A percentile compares a stretch with the other conserved stretches of the same genome.
phyloP scores from a whole-genome alignment of 2,113 vertebrate genomes.

The Sinocyclocheilus anshuiensis region DNA sequence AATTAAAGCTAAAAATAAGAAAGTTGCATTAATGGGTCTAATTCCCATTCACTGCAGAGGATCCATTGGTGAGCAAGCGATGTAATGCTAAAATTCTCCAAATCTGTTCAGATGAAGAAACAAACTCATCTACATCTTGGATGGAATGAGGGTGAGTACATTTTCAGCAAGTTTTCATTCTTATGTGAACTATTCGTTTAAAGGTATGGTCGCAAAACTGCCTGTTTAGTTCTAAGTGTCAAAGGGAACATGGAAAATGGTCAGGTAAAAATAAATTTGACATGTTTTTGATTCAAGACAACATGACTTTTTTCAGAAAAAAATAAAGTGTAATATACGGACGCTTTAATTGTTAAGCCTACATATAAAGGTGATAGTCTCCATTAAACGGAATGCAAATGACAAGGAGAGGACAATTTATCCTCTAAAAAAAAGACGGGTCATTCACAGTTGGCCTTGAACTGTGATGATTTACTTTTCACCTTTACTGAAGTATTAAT shows the following conservation, averaged over 20 bases:
- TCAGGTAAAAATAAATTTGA: background rate
- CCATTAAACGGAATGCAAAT: constrained; percentile 25
- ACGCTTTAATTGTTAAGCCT: background rate
- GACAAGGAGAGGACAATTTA: constrained; percentile 41
- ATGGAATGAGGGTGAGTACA: no score
- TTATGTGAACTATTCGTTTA: background rate
- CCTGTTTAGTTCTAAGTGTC: background rate
- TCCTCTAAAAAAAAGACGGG: constrained; percentile 43
- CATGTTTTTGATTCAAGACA: background rate
- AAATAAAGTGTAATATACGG: background rate
- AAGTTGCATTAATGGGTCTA: no score
- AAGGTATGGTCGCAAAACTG: background rate
- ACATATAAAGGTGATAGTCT: background rate
- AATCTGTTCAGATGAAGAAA: no score
- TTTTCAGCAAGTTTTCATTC: background rate
- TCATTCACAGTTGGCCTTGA: constrained; percentile 70
- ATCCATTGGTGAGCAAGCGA: background rate
- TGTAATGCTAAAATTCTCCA: no score
- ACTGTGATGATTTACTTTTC: constrained; percentile 62
- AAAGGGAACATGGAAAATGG: background rate
- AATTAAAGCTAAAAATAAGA: background rate
- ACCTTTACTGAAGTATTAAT: constrained; percentile 66
- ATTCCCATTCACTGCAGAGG: background rate
- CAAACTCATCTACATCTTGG: no score
- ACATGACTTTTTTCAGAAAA: background rate